Evolutionary conservation across 2,113 vertebrate species (phyloP).

Genomic region (Eudorcas thomsonii): DNA sequence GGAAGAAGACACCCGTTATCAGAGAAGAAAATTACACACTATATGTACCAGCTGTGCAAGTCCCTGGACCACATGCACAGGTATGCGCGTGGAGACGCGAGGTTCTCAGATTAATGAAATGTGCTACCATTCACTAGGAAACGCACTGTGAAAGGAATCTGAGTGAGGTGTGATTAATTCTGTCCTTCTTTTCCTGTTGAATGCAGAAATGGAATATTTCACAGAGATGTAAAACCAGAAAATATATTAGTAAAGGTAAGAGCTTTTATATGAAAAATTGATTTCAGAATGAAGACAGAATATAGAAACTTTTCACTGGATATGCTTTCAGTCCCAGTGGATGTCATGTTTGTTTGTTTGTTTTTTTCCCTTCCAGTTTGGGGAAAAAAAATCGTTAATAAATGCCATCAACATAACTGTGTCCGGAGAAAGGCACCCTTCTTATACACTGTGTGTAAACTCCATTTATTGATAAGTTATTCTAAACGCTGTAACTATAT

Average conservation of each 20-base stretch:
- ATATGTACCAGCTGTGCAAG: slow-evolving; percentile 89
- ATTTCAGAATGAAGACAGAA: neutral
- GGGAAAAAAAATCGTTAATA: neutral
- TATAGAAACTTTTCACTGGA: rapidly evolving
- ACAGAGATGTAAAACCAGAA: slow-evolving; percentile 92
- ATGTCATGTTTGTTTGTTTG: neutral
- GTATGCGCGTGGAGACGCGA: slow-evolving; percentile 69
- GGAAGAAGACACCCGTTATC: slow-evolving; percentile 86
- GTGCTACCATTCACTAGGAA: neutral
- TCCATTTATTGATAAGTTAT: neutral
- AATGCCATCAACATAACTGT: rapidly evolving
- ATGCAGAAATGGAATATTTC: slow-evolving; percentile 90
- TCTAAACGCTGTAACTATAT: neutral
- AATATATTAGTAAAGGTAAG: slow-evolving; percentile 92
- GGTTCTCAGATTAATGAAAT: neutral
- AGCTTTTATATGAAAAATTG: neutral
- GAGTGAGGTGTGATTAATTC: neutral
- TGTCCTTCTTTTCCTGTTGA: slow-evolving; percentile 50
- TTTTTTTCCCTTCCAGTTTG: neutral
- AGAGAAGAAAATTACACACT: slow-evolving; percentile 82
- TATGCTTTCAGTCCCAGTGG: neutral
- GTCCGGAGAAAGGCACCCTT: neutral
- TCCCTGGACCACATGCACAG: slow-evolving; percentile 89
- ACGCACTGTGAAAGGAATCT: too few relatives aligned
- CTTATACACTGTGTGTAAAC: too few relatives aligned